phyloP scores from a whole-genome alignment of 2,113 vertebrate species.

The Anarrhichthys ocellatus region DNA sequence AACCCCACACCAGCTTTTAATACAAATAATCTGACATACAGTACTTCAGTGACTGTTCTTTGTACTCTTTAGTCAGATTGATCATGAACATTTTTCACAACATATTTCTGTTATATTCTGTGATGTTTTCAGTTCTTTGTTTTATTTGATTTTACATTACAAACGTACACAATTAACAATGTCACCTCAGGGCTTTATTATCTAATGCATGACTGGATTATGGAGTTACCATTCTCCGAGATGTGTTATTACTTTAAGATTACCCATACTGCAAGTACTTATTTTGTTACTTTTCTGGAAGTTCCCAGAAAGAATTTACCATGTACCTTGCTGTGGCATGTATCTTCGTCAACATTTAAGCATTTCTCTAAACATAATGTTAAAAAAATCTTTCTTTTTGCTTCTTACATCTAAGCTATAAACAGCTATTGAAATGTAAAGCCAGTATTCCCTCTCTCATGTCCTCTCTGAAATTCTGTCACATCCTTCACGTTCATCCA shows the following conservation, averaged over 20 bases:
- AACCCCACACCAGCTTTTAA: not conserved
- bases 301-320: not conserved
- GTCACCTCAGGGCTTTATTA: not conserved
- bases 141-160: not conserved
- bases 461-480: conserved; percentile 34
- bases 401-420: not conserved
- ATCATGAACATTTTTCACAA: not conserved
- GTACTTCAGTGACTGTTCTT: not conserved
- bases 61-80: not conserved
- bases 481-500: conserved; percentile 42
- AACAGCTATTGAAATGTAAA: conserved; percentile 30
- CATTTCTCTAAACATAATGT: not conserved
- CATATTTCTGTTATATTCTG: not conserved
- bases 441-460: not conserved
- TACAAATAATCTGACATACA: not conserved
- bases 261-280: not conserved
- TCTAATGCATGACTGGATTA: not conserved
- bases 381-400: not conserved
- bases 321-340: not conserved
- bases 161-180: not conserved
- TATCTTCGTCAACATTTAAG: not conserved
- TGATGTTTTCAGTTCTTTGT: not conserved
- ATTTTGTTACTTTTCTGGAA: not conserved
- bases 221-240: not conserved
- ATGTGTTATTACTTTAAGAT: not conserved